phyloP scores from a whole-genome alignment of 2,888 invertebrate species.

The Agriopis aurantiaria region DNA sequence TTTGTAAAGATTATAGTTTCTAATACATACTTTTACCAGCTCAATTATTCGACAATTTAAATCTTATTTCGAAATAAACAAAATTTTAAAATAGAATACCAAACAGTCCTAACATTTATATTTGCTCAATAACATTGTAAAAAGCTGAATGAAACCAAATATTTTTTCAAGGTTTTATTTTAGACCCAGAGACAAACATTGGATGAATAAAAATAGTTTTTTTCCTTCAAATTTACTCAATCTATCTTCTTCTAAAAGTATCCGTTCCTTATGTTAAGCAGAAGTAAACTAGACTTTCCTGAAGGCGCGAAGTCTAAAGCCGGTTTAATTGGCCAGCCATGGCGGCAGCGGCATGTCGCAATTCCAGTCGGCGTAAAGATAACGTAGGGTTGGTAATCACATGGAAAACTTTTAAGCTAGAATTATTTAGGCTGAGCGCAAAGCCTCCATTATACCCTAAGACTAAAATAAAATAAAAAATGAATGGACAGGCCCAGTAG shows the following conservation, averaged over 20 bases:
- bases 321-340: conserved; percentile 63
- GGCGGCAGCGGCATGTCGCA: conserved; percentile 41
- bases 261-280: conserved; percentile 17
- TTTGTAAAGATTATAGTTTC: not conserved
- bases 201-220: too few species aligned
- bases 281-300: conserved; percentile 54
- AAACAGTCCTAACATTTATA: too few species aligned
- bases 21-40: not conserved
- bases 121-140: too few species aligned
- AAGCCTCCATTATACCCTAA: too few species aligned
- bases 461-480: too few species aligned
- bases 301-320: conserved; percentile 44
- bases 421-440: not conserved
- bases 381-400: conserved; percentile 51
- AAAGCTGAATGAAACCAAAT: too few species aligned
- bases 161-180: too few species aligned
- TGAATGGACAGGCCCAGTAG: too few species aligned
- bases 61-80: too few species aligned
- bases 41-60: too few species aligned
- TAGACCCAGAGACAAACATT: too few species aligned
- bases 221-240: not conserved
- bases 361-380: conserved; percentile 56
- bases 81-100: too few species aligned
- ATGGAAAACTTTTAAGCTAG: conserved; percentile 21
- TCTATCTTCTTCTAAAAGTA: not conserved